Evolutionary conservation across 2,113 vertebrate genomes (phyloP).

Genomic region (Onychorhynchus coronatus): DNA sequence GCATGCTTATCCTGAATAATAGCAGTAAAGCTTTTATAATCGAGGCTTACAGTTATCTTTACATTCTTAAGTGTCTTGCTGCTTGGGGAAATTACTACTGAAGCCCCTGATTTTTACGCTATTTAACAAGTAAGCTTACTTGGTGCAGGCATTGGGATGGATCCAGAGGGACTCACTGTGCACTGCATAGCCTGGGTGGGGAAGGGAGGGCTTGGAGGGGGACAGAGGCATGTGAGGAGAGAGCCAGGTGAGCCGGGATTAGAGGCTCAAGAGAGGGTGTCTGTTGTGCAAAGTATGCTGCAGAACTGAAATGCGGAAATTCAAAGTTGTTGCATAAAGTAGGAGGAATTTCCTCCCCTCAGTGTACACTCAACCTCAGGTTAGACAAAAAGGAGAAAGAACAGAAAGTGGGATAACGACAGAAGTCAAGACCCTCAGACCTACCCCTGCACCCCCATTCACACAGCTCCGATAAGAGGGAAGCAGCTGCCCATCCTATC

Average conservation of each 20-base stretch:
- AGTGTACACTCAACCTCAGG: not conserved
- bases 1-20: not conserved
- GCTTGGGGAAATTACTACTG: slow-evolving; percentile 21
- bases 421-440: not conserved
- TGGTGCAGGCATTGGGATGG: not conserved
- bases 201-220: not conserved
- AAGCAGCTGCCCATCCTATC: not conserved
- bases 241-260: not conserved
- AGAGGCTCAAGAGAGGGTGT: not conserved
- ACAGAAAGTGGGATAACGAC: not conserved
- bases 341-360: not conserved
- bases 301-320: not conserved
- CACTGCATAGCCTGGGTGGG: not conserved
- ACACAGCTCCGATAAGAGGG: not conserved
- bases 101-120: not conserved
- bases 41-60: slow-evolving; percentile 40
- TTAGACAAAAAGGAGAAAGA: not conserved
- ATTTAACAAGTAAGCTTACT: slow-evolving; percentile 1
- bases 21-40: slow-evolving; percentile 28
- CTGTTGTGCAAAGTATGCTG: not conserved
- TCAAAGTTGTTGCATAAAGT: not conserved
- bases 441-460: not conserved
- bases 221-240: not conserved
- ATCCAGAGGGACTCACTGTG: not conserved
- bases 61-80: slow-evolving; percentile 20